These are phyloP conservation scores for Sycophila sp. DNA, from an alignment of 1,140 invertebrate genomes.

Conservation along the genomic window DNA sequence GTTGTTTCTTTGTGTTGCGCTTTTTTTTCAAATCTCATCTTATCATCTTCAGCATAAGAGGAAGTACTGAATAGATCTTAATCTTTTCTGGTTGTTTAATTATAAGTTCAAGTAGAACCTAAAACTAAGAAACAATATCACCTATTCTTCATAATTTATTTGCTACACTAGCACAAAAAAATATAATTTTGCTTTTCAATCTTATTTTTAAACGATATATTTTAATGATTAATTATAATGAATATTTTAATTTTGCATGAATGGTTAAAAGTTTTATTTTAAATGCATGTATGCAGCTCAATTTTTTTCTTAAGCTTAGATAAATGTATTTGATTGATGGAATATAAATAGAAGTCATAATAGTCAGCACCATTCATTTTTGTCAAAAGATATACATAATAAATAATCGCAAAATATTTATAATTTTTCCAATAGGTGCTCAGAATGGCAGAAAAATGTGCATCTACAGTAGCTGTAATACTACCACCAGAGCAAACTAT, in stretches of 20 bases:
- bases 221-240: not conserved
- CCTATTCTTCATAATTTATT: constrained; percentile 15
- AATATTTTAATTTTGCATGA: not conserved
- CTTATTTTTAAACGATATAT: not conserved
- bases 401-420: not conserved
- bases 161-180: no score
- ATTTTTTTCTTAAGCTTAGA: no score
- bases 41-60: not conserved
- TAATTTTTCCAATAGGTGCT: constrained; percentile 59
- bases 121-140: not conserved
- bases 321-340: not conserved
- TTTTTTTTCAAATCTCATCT: constrained; percentile 13
- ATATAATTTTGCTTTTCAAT: not conserved
- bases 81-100: not conserved
- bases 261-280: not conserved
- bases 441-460: constrained; percentile 73
- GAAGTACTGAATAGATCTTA: no score
- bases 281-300: not conserved
- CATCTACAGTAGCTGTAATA: constrained; percentile 77
- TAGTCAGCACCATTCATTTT: not conserved
- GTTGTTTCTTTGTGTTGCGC: constrained; percentile 42
- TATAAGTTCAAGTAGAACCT: constrained; percentile 8
- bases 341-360: not conserved
- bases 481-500: constrained; percentile 78
- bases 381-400: not conserved